Conservation (phyloP, 2,113 vertebrate genomes). For the Solenodon paradoxus region DNA sequence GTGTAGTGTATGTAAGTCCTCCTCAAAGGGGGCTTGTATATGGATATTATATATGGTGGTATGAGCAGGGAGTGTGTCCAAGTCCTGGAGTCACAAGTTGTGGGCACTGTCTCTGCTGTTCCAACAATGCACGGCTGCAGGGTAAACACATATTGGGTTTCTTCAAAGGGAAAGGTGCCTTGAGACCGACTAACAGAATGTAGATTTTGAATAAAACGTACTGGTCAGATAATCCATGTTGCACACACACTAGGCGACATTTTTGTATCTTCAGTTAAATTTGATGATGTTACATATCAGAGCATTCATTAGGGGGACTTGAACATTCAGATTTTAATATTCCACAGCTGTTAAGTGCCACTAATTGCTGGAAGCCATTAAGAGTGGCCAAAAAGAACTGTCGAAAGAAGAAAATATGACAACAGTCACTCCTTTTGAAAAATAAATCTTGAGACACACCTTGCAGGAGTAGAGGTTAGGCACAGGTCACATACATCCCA, state of each 20-base stretch:
- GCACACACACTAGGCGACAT: not conserved
- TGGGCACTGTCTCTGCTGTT: not conserved
- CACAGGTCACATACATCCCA: too few relatives aligned
- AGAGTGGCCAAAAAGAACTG: not conserved
- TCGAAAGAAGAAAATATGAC: not conserved
- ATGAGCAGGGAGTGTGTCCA: not conserved
- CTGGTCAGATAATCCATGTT: not conserved
- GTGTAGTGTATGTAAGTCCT: not conserved
- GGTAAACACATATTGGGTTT: not conserved
- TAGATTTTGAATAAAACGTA: not conserved
- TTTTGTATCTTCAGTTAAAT: not conserved
- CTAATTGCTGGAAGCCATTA: not conserved
- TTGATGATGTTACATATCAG: not conserved
- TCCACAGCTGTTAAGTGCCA: not conserved
- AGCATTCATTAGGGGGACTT: not conserved
- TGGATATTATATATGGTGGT: not conserved
- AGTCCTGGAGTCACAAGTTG: not conserved
- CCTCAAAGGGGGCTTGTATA: not conserved
- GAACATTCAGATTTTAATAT: not conserved
- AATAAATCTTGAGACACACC: conserved; percentile 7
- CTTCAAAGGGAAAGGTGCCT: not conserved
- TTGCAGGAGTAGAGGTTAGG: too few relatives aligned
- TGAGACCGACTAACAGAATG: not conserved
- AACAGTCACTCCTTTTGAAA: not conserved
- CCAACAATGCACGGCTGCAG: not conserved